Conservation (phyloP, 2,888 invertebrate species). For the Acanthopleura granulata region DNA sequence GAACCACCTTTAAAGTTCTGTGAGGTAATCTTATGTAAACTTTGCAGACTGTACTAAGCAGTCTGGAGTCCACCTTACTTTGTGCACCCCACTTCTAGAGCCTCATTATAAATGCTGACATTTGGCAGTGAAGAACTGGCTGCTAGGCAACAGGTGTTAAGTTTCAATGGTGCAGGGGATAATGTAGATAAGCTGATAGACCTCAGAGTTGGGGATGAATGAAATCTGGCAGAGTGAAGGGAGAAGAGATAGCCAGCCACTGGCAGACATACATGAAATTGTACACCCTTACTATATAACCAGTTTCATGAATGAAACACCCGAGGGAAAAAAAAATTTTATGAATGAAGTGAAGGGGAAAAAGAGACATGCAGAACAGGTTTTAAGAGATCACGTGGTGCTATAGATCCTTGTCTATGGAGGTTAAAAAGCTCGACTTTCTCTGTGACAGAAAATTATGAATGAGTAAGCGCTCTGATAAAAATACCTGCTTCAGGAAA, state of each 20-base stretch:
- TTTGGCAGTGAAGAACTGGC: background rate
- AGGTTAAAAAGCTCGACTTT: background rate
- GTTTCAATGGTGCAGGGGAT: background rate
- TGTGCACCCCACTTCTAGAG: background rate
- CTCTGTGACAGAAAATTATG: conserved; percentile 15
- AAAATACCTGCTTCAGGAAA: background rate
- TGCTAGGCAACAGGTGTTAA: conserved; percentile 14
- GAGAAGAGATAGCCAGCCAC: no score
- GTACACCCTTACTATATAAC: background rate
- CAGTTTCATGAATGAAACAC: conserved; percentile 7
- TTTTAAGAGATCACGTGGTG: conserved; percentile 6
- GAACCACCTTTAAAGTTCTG: no score
- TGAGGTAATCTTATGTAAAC: no score
- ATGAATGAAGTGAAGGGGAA: conserved; percentile 2
- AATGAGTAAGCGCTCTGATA: conserved; percentile 3
- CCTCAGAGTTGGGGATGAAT: no score
- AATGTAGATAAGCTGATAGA: background rate
- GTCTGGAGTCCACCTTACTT: background rate
- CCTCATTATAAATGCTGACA: background rate
- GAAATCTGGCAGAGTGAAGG: no score
- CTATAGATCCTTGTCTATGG: no score
- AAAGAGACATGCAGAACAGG: background rate
- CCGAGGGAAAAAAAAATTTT: background rate
- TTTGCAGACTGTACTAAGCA: no score
- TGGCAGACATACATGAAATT: background rate